These are phyloP conservation scores for Andrena praecox DNA, from an alignment of 2,888 invertebrate species.

Conservation along the genomic window DNA sequence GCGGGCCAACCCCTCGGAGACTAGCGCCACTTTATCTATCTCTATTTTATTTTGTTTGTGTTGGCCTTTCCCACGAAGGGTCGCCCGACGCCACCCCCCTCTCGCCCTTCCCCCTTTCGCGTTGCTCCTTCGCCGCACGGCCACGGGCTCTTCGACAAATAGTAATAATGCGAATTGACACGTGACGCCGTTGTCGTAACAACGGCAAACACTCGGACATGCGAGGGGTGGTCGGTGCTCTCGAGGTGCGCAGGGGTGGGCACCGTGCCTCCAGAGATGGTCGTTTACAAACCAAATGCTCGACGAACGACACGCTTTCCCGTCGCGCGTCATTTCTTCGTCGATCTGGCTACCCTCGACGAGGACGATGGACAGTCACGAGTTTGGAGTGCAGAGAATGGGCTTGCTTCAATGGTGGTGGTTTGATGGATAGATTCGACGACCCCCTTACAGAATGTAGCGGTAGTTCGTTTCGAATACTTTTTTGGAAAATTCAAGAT, in stretches of 20 bases:
- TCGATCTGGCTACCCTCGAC: neutral
- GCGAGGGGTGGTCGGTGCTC: slow-evolving; percentile 33
- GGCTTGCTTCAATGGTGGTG: neutral
- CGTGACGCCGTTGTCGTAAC: slow-evolving; percentile 83
- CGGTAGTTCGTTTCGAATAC: too few species aligned
- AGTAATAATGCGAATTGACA: slow-evolving; percentile 85
- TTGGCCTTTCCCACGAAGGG: slow-evolving; percentile 83
- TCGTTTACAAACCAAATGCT: slow-evolving; percentile 65
- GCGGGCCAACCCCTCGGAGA: slow-evolving; percentile 26
- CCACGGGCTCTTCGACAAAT: slow-evolving; percentile 80
- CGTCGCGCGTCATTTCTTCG: slow-evolving; percentile 46
- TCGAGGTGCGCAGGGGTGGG: slow-evolving; percentile 11
- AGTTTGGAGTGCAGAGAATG: neutral
- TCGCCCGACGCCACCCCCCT: slow-evolving; percentile 25
- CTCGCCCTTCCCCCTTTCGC: slow-evolving; percentile 19
- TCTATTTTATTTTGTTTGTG: slow-evolving; percentile 84
- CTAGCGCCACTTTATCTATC: slow-evolving; percentile 82
- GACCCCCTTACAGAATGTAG: too few species aligned
- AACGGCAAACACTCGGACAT: slow-evolving; percentile 72
- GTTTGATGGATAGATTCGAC: too few species aligned
- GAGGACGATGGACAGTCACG: slow-evolving; percentile 2
- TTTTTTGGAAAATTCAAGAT: too few species aligned
- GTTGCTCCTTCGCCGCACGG: slow-evolving; percentile 60
- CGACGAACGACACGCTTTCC: slow-evolving; percentile 28
- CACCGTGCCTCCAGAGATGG: slow-evolving; percentile 41